These are phyloP conservation scores for Drosophila kuntzei DNA, from an alignment of 2,888 invertebrate species.

Conservation along the genomic window DNA sequence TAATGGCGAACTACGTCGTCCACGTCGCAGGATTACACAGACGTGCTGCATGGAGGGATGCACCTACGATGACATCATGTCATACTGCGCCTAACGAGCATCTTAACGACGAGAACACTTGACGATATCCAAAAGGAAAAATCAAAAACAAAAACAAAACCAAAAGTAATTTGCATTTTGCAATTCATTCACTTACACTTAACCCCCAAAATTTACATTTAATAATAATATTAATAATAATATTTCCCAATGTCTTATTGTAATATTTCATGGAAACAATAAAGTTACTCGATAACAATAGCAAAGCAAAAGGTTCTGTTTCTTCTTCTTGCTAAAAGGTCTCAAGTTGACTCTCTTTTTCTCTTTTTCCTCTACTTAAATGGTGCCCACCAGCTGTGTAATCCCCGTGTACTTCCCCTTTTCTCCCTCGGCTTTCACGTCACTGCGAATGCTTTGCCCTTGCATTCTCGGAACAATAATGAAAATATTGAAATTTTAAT, in stretches of 20 bases:
- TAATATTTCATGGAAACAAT: slow-evolving; percentile 79
- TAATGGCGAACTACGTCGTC: slow-evolving; percentile 49
- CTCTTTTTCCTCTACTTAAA: background rate
- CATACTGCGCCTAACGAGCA: slow-evolving; percentile 63
- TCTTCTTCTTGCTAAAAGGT: slow-evolving; percentile 3
- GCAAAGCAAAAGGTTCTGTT: slow-evolving; percentile 56
- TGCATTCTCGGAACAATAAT: slow-evolving; percentile 68
- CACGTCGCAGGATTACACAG: slow-evolving; percentile 62
- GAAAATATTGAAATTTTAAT: slow-evolving; percentile 76
- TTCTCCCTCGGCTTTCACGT: slow-evolving; percentile 19
- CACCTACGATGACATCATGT: slow-evolving; percentile 65
- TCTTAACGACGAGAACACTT: background rate
- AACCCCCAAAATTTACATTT: slow-evolving; percentile 53
- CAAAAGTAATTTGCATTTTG: slow-evolving; percentile 41
- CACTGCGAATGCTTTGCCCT: slow-evolving; percentile 40
- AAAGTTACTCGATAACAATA: slow-evolving; percentile 72
- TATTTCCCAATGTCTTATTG: slow-evolving; percentile 76
- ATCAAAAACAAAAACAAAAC: background rate
- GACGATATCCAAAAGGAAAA: slow-evolving; percentile 4
- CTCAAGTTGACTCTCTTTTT: background rate
- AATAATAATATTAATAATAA: slow-evolving; percentile 55
- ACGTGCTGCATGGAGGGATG: slow-evolving; percentile 73
- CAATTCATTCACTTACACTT: slow-evolving; percentile 68
- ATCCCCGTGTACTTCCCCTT: background rate
- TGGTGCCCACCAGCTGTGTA: slow-evolving; percentile 19